Percentiles rank a stretch among this genome's conserved stretches.
Conservation (phyloP, 2,888 invertebrate genomes). For the Ischnus inquisitorius region DNA sequence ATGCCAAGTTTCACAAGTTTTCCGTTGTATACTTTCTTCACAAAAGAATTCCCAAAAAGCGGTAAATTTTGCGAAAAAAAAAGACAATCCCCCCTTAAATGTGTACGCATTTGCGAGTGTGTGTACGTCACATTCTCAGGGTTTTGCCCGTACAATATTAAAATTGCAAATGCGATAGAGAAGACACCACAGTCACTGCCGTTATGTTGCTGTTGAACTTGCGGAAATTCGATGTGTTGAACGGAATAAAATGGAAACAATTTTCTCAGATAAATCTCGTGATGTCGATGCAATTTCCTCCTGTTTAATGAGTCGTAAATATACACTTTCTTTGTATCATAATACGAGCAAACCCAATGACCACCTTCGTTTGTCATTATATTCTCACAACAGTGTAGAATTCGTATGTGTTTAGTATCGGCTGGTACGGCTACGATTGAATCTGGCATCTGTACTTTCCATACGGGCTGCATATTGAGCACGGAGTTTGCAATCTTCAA, state of each 20-base stretch:
- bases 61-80: no score
- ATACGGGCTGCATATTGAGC: no score
- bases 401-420: slow-evolving; percentile 32
- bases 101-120: slow-evolving; percentile 12
- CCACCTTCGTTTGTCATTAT: slow-evolving; percentile 35
- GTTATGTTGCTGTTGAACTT: slow-evolving; percentile 58
- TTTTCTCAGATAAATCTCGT: slow-evolving; percentile 29
- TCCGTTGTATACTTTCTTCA: no score
- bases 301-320: slow-evolving; percentile 62
- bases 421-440: slow-evolving; percentile 7
- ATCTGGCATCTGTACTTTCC: slow-evolving; percentile 34
- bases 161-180: slow-evolving; percentile 42
- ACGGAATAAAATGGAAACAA: slow-evolving; percentile 50
- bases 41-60: no score
- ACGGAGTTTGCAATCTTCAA: slow-evolving; percentile 24
- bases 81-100: no score
- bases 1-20: no score
- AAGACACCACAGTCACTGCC: slow-evolving; percentile 52
- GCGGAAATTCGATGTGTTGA: slow-evolving; percentile 24
- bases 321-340: no score
- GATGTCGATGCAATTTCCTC: slow-evolving; percentile 37
- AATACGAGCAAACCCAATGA: slow-evolving; percentile 62
- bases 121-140: slow-evolving; percentile 33
- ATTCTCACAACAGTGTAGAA: slow-evolving; percentile 46
- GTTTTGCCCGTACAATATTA: slow-evolving; percentile 4